These are phyloP conservation scores for Cisticola juncidis DNA, from an alignment of 2,113 vertebrate species.

Conservation along the genomic window DNA sequence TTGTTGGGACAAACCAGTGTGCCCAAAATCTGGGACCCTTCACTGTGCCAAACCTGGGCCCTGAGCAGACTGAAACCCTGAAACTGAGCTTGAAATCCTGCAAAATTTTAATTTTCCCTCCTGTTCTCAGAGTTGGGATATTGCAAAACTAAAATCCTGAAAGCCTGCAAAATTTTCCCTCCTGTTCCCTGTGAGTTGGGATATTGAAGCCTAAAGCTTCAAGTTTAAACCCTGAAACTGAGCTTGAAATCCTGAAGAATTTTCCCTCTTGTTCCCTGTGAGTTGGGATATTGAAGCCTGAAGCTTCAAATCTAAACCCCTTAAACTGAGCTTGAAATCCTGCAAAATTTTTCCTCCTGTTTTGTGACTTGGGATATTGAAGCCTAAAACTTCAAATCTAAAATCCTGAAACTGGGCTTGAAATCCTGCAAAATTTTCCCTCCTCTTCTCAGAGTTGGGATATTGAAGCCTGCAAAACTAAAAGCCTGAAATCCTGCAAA, in stretches of 20 bases:
- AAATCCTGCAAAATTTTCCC: neutral
- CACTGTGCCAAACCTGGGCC: neutral
- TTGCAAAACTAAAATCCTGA: neutral
- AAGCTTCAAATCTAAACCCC: neutral
- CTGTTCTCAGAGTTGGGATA: neutral
- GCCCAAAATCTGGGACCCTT: neutral
- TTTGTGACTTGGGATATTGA: neutral
- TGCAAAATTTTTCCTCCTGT: too few relatives aligned
- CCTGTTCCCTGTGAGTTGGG: neutral
- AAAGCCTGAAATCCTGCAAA: neutral
- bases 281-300: neutral
- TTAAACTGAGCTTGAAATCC: neutral
- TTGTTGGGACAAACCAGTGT: neutral
- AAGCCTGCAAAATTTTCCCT: too few relatives aligned
- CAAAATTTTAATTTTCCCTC: neutral
- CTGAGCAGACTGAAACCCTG: neutral
- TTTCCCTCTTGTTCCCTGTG: rapidly evolving
- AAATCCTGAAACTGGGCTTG: neutral
- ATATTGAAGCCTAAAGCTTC: neutral
- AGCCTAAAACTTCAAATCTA: neutral
- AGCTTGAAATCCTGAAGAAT: neutral
- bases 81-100: neutral
- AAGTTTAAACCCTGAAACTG: neutral
- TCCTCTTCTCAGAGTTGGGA: neutral
- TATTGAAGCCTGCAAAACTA: neutral